Percentiles rank a stretch among this genome's conserved stretches.
These are phyloP conservation scores for Notarius lentiginosus DNA, from an alignment of 2,113 vertebrate species.

Conservation along the genomic window DNA sequence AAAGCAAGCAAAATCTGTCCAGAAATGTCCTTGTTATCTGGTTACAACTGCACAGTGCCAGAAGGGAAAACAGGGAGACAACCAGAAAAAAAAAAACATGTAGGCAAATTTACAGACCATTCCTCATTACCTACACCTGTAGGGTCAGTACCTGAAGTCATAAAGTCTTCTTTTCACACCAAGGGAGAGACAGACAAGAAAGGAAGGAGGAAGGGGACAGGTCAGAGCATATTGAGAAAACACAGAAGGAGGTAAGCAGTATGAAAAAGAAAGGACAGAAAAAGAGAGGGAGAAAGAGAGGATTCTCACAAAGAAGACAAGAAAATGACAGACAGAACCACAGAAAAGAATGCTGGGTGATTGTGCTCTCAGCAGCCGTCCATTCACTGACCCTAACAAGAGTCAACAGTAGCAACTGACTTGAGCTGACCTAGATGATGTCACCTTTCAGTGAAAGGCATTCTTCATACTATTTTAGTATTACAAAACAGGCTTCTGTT, in stretches of 20 bases:
- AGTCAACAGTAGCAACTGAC: not conserved
- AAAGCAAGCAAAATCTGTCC: not conserved
- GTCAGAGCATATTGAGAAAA: conserved; percentile 44
- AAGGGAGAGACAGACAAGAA: conserved; percentile 38
- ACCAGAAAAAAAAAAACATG: conserved; percentile 46
- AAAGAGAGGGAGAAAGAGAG: conserved; percentile 6
- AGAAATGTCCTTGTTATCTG: not conserved
- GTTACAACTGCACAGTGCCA: conserved; percentile 55
- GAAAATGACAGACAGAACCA: conserved; percentile 45
- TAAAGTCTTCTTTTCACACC: conserved; percentile 81
- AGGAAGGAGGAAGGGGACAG: conserved; percentile 25
- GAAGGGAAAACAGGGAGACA: conserved; percentile 19
- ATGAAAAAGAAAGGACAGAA: conserved; percentile 31
- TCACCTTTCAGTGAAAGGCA: conserved; percentile 11
- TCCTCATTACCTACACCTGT: conserved; percentile 79
- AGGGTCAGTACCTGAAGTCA: conserved; percentile 83
- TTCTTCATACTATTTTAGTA: not conserved
- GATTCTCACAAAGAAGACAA: conserved; percentile 42
- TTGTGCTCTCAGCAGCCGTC: conserved; percentile 37
- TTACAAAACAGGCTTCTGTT: conserved; percentile 13
- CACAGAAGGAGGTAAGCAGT: conserved; percentile 17
- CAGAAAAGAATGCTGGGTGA: conserved; percentile 34
- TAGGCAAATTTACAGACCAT: conserved; percentile 47
- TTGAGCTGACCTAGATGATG: conserved; percentile 1
- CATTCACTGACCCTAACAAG: not conserved